Base-by-base conservation (phyloP, 2,113 vertebrate species). In the Cyprinodon tularosa region DNA sequence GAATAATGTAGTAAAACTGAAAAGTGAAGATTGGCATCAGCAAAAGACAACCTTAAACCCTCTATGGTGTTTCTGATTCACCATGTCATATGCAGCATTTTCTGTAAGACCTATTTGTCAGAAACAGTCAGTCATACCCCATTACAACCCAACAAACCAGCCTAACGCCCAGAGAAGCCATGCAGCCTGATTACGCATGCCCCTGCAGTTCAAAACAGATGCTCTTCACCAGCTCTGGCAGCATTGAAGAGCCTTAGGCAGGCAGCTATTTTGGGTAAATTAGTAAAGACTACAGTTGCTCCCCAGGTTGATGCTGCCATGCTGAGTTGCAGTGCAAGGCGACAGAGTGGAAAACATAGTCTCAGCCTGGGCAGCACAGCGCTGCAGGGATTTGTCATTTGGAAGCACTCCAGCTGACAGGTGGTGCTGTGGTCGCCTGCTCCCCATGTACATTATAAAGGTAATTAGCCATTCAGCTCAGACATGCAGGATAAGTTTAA, bases 191-290 rank as follows among this genome's bases (percentile, higher is more conserved):
- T 87, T 88, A 89, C 40, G 77, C 60, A 50, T 76, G 75, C 84
- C 86, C 92, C 91, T 72, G 80, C 87, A 76, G 91, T 86, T 90
- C 71, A 78, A 86, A 87, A 80, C 93, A 93, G 92, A 93, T 92
- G 92, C 89, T 93, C 73, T 71, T 87, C 88, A 75, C 86, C 77
- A 15, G 75, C 82, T 86, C 88, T 80, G 86, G 86, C 86, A 76
- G 83, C 75, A 74, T 60, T 67, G 77, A 86, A 38, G 64, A 80
- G 84, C 86, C 80, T 13, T 63, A 83, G 89, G 90, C 85, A 69
- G 75, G 77, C 63, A 40, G 84, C 90, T 93, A 92, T 92, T 93
- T 92, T 86, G 83, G 91, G 86, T 91, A 90, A 94, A 92, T 92
- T 86, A 90, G 90, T 86, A 88, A 92, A 93, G 89, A 91, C 84